These are phyloP conservation scores for Aphidoletes aphidimyza DNA, from an alignment of 2,888 invertebrate genomes.

Conservation along the genomic window DNA sequence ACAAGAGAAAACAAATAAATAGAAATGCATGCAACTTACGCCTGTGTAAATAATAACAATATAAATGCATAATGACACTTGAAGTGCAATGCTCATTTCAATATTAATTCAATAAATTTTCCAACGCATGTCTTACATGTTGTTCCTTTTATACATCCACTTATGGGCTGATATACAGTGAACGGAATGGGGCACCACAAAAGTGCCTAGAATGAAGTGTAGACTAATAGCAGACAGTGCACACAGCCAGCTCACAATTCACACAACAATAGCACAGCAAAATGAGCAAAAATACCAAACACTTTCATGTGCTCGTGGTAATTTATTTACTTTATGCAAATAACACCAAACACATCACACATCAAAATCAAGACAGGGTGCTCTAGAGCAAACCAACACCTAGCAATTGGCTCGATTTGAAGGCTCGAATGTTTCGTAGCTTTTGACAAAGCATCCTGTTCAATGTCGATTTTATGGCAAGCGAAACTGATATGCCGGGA, in stretches of 20 bases:
- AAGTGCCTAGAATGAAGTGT: no score
- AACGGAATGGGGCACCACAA: neutral
- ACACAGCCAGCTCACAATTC: no score
- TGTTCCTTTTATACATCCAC: slow-evolving; percentile 48
- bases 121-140: slow-evolving; percentile 52
- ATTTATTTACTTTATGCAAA: slow-evolving; percentile 53
- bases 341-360: slow-evolving; percentile 41
- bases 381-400: neutral
- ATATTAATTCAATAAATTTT: slow-evolving; percentile 54
- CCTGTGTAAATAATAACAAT: slow-evolving; percentile 52
- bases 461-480: neutral
- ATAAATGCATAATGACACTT: slow-evolving; percentile 52
- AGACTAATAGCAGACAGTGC: no score
- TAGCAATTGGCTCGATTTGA: neutral
- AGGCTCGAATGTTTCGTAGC: neutral
- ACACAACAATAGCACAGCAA: neutral
- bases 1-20: slow-evolving; percentile 30
- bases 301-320: slow-evolving; percentile 24
- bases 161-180: neutral
- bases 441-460: neutral
- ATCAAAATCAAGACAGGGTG: slow-evolving; percentile 42
- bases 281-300: neutral
- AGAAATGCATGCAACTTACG: slow-evolving; percentile 51
- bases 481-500: slow-evolving; percentile 33
- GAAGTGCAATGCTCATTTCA: slow-evolving; percentile 52